phyloP scores from a whole-genome alignment of 2,113 vertebrate genomes.

The Ammodytes dubius region DNA sequence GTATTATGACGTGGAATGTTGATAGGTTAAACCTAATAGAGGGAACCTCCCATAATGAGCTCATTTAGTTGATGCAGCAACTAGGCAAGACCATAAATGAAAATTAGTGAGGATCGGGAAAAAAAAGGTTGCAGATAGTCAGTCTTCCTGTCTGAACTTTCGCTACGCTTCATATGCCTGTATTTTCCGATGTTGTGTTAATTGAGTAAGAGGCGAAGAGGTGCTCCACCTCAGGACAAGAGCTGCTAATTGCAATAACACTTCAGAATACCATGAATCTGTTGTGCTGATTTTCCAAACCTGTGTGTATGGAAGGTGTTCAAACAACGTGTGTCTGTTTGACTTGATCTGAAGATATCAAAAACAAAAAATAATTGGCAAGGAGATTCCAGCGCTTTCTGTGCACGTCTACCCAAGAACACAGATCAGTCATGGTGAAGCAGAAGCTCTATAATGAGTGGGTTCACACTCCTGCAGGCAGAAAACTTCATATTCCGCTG shows the following conservation, averaged over 20 bases:
- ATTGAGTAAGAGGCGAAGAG: background rate
- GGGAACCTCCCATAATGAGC: no score
- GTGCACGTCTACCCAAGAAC: background rate
- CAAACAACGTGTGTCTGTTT: background rate
- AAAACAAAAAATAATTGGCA: constrained; percentile 3
- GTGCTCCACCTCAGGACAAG: background rate
- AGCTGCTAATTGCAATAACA: background rate
- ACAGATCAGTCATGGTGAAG: constrained; percentile 31
- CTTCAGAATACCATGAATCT: background rate
- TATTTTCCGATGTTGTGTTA: background rate
- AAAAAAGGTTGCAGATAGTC: no score
- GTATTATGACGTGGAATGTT: no score
- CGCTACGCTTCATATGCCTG: no score
- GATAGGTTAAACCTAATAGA: no score
- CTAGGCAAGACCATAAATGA: no score
- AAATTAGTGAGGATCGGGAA: no score
- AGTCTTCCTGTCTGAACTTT: no score
- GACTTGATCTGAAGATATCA: background rate
- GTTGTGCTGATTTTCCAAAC: background rate
- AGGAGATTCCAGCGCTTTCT: constrained; percentile 10
- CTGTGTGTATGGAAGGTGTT: background rate
- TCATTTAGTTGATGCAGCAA: no score
- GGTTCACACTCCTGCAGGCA: constrained; percentile 48
- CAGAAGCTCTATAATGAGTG: constrained; percentile 44
- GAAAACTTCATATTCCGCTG: constrained; percentile 37